Percentiles rank a stretch among this genome's conserved stretches.
Evolutionary conservation across 2,888 invertebrate genomes (phyloP).

Genomic region (Julus scanicus): DNA sequence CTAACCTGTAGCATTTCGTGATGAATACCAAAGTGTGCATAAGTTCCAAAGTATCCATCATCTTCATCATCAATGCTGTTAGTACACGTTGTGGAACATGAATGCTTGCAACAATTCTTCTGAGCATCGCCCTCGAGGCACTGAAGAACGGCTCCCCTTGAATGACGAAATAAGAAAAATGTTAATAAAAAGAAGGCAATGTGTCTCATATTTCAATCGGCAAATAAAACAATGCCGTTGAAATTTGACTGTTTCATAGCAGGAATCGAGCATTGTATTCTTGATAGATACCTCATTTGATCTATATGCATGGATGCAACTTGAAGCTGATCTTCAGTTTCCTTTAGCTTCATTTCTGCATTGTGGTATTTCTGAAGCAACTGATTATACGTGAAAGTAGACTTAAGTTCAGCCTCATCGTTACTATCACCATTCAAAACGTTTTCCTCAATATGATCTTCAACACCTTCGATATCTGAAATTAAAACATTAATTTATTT

Average conservation of each 20-base stretch:
- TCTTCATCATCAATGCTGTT: constrained; percentile 71
- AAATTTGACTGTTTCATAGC: too few species aligned
- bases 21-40: constrained; percentile 92
- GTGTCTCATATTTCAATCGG: background rate
- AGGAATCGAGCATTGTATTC: too few species aligned
- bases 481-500: constrained; percentile 44
- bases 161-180: background rate
- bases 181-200: background rate
- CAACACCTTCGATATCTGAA: constrained; percentile 56
- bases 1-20: constrained; percentile 90
- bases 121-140: background rate
- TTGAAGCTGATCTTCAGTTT: constrained; percentile 49
- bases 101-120: background rate
- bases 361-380: constrained; percentile 51
- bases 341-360: constrained; percentile 50
- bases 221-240: background rate
- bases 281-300: constrained; percentile 55
- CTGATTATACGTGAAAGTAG: background rate
- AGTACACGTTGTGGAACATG: background rate
- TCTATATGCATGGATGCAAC: constrained; percentile 53
- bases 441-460: constrained; percentile 56
- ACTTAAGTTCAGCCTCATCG: background rate
- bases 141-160: background rate
- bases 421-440: background rate
- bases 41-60: constrained; percentile 74